phyloP scores from a whole-genome alignment of 2,888 invertebrate genomes.

The Hydriomena furcata region DNA sequence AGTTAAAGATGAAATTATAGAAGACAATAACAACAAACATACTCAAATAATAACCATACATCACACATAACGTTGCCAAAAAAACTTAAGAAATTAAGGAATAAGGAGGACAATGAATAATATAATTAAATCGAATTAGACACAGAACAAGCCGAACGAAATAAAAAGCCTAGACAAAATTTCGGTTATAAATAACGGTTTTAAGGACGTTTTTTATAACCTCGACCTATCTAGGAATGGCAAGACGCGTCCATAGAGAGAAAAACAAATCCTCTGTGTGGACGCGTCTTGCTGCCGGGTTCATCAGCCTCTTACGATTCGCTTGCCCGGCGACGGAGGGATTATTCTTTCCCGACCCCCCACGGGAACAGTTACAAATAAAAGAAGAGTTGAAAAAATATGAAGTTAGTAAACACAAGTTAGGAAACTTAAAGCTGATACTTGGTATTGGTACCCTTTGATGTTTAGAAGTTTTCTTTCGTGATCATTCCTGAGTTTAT shows the following conservation, averaged over 20 bases:
- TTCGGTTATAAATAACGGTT: too few species aligned
- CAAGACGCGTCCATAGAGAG: too few species aligned
- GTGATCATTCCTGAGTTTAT: not conserved
- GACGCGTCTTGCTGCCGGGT: conserved; percentile 7
- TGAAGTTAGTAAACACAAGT: not conserved
- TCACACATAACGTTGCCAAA: too few species aligned
- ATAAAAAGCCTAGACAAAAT: not conserved
- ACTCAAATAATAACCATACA: too few species aligned
- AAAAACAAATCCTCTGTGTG: not conserved
- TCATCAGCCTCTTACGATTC: not conserved
- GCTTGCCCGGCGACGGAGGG: not conserved
- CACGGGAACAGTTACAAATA: not conserved
- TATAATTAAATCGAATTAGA: too few species aligned
- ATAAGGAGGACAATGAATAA: too few species aligned
- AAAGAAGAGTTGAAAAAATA: not conserved
- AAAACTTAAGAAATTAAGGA: too few species aligned
- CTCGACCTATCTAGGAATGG: too few species aligned
- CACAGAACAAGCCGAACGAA: not conserved
- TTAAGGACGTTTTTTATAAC: too few species aligned
- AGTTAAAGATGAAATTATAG: not conserved
- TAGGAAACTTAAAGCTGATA: not conserved
- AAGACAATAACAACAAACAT: too few species aligned
- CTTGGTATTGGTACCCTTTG: not conserved
- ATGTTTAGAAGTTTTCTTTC: not conserved
- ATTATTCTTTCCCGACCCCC: conserved; percentile 14